These are phyloP conservation scores for Chesias legatella DNA, from an alignment of 2,888 invertebrate genomes.

Conservation along the genomic window DNA sequence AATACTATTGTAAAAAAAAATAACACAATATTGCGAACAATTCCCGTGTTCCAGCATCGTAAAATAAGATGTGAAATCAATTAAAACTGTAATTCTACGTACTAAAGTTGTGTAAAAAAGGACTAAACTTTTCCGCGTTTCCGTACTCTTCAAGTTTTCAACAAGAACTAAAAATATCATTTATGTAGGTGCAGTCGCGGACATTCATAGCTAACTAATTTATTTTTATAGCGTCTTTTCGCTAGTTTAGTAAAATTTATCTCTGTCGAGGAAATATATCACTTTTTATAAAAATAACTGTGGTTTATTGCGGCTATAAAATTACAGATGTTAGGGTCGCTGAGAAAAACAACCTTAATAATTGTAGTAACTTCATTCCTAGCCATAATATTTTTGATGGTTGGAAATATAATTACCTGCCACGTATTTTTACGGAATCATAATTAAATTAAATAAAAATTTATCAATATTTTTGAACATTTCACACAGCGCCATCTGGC, in stretches of 20 bases:
- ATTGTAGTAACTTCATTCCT: too few relatives aligned
- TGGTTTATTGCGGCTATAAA: slow-evolving; percentile 13
- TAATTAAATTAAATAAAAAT: too few relatives aligned
- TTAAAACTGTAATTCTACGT: slow-evolving; percentile 34
- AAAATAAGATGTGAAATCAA: slow-evolving; percentile 26
- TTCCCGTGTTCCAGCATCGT: slow-evolving; percentile 29
- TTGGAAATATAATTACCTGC: too few relatives aligned
- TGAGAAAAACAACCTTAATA: slow-evolving; percentile 5
- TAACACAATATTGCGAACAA: slow-evolving; percentile 30
- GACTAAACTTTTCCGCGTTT: slow-evolving; percentile 14
- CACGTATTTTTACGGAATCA: too few relatives aligned
- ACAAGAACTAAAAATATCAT: slow-evolving; percentile 34
- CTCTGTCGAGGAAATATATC: slow-evolving; percentile 7
- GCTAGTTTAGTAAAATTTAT: slow-evolving; percentile 20
- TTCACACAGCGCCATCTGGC: too few relatives aligned
- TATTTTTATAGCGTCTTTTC: slow-evolving; percentile 24
- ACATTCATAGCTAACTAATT: slow-evolving; percentile 23
- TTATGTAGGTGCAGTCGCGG: slow-evolving; percentile 27
- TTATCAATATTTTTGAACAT: too few relatives aligned
- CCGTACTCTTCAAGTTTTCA: slow-evolving; percentile 32
- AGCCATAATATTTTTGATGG: too few relatives aligned
- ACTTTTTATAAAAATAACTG: slow-evolving; percentile 13
- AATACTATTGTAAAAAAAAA: neutral
- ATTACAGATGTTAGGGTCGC: slow-evolving; percentile 6
- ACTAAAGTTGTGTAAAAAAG: slow-evolving; percentile 28